Percentiles rank a stretch among this genome's conserved stretches.
Evolutionary conservation across 2,797 vertebrate species (phyloP).

Genomic region (Channa striata): DNA sequence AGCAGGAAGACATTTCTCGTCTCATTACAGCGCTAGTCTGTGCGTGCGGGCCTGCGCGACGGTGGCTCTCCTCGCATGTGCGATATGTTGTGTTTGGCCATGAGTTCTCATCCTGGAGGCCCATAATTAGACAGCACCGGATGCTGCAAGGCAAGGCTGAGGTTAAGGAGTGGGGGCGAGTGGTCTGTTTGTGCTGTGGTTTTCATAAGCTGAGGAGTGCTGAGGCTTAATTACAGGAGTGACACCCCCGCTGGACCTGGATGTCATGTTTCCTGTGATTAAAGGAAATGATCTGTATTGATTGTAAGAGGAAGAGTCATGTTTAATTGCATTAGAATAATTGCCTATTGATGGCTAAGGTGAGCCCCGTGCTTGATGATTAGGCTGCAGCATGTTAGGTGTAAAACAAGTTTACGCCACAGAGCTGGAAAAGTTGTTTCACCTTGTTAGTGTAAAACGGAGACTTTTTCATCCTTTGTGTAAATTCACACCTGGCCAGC

Average conservation of each 20-base stretch:
- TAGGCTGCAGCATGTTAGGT: conserved; percentile 49
- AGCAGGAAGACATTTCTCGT: conserved; percentile 42
- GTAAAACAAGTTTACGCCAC: conserved; percentile 34
- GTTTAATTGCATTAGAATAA: conserved; percentile 82
- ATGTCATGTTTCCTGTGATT: conserved; percentile 77
- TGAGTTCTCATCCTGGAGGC: conserved; percentile 63
- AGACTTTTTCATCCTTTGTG: not conserved
- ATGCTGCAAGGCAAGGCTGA: conserved; percentile 71
- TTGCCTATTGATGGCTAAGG: conserved; percentile 71
- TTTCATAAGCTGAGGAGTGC: conserved; percentile 36
- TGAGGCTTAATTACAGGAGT: conserved; percentile 68
- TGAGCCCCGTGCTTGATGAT: conserved; percentile 41
- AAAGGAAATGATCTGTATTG: conserved; percentile 73
- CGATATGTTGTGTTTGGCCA: conserved; percentile 61
- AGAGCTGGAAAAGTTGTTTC: conserved; percentile 1
- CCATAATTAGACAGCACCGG: conserved; percentile 70
- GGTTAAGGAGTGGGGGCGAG: conserved; percentile 70
- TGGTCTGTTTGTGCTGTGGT: conserved; percentile 47
- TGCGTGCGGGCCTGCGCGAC: conserved; percentile 20
- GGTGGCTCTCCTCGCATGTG: conserved; percentile 35
- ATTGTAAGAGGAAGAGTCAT: conserved; percentile 63
- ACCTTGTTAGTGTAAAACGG: too few relatives aligned
- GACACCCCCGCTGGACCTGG: conserved; percentile 61
- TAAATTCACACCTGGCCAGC: not conserved
- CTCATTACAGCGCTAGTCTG: conserved; percentile 40